phyloP scores from a whole-genome alignment of 2,888 invertebrate genomes.

The Leptinotarsa rubiginosa region DNA sequence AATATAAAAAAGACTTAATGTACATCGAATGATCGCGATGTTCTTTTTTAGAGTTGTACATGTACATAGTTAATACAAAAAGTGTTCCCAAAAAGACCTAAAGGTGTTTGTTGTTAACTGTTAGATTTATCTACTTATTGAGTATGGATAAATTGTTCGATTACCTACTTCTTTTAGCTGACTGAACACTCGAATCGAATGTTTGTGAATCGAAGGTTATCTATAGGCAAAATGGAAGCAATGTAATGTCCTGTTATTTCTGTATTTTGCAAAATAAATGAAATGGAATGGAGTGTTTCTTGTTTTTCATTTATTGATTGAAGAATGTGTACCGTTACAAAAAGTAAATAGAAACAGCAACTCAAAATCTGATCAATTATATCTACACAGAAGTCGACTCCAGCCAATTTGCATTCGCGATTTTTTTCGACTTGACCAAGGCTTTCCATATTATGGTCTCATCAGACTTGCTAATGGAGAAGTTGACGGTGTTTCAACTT shows the following conservation, averaged over 20 bases:
- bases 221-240: not conserved
- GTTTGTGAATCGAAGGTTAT: not conserved
- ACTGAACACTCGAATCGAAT: not conserved
- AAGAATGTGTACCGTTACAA: not conserved
- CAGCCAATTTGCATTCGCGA: no score
- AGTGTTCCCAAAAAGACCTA: not conserved
- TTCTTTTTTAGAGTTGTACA: constrained; percentile 4
- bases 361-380: no score
- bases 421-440: no score
- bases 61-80: not conserved
- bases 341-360: no score
- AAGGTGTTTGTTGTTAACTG: constrained; percentile 1
- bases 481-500: no score
- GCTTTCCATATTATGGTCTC: no score
- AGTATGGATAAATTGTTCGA: not conserved
- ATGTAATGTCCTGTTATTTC: constrained; percentile 5
- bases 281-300: not conserved
- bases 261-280: constrained; percentile 14
- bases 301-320: not conserved
- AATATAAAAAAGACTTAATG: constrained; percentile 33
- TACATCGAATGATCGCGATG: constrained; percentile 30
- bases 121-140: not conserved
- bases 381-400: no score
- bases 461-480: no score
- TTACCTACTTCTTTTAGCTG: not conserved